phyloP scores from a whole-genome alignment of 1,140 invertebrate species.

The Ips typographus region DNA sequence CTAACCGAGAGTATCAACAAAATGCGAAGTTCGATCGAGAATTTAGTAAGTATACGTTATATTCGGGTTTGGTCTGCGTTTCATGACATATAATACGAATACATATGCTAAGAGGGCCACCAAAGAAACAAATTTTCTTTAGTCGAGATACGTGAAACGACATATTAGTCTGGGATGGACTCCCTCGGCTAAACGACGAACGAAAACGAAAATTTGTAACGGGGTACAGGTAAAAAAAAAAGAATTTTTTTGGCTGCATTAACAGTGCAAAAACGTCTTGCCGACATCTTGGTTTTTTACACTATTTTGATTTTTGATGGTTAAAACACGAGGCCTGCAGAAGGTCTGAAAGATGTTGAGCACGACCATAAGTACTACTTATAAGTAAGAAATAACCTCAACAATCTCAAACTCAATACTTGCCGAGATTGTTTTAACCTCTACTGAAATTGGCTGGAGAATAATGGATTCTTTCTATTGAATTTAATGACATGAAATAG shows the following conservation, averaged over 20 bases:
- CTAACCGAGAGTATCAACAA: slow-evolving; percentile 41
- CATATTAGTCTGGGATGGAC: slow-evolving; percentile 16
- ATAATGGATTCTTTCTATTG: too few relatives aligned
- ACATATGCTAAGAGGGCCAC: slow-evolving; percentile 8
- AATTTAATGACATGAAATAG: too few relatives aligned
- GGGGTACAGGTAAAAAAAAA: slow-evolving; percentile 1
- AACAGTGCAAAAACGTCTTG: too few relatives aligned
- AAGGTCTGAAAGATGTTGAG: too few relatives aligned
- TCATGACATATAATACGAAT: not conserved
- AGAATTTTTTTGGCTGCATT: not conserved
- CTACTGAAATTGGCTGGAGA: too few relatives aligned
- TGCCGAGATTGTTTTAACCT: too few relatives aligned
- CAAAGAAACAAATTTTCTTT: slow-evolving; percentile 19
- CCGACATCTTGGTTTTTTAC: too few relatives aligned
- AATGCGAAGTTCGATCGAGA: slow-evolving; percentile 61
- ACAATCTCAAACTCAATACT: too few relatives aligned
- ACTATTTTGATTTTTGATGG: too few relatives aligned
- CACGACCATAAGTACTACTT: too few relatives aligned
- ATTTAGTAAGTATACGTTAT: slow-evolving; percentile 54
- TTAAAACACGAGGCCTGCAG: too few relatives aligned
- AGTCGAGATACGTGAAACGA: slow-evolving; percentile 22
- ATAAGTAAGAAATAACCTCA: too few relatives aligned
- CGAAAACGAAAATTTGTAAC: slow-evolving; percentile 15
- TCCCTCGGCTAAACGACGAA: slow-evolving; percentile 5
- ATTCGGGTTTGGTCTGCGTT: not conserved